Percentiles rank a stretch among this genome's conserved stretches.
These are phyloP conservation scores for Ceryle rudis DNA, from an alignment of 2,797 vertebrate genomes.

Conservation along the genomic window DNA sequence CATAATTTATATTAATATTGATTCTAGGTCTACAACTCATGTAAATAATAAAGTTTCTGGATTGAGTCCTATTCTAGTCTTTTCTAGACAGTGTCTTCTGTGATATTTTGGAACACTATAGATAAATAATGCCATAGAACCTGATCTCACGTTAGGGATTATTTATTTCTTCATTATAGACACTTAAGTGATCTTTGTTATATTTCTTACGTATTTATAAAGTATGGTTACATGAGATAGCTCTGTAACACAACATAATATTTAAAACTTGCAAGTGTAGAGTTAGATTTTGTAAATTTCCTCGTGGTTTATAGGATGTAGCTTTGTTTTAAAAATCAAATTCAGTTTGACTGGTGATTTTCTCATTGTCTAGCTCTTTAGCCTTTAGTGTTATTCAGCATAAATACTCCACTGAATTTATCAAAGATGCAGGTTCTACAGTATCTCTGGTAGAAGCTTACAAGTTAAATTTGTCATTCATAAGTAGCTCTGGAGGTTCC, in stretches of 20 bases:
- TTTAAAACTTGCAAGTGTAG: neutral
- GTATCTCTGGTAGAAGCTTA: neutral
- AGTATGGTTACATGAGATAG: neutral
- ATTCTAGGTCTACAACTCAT: neutral
- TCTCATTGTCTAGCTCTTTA: neutral
- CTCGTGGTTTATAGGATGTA: neutral
- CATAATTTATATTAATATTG: neutral
- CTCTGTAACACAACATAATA: neutral
- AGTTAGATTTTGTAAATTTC: neutral
- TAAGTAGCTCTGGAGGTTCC: neutral
- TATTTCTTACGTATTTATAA: neutral
- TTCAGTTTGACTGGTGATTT: neutral
- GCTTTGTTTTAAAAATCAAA: neutral
- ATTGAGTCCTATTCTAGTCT: neutral
- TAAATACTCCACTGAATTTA: neutral
- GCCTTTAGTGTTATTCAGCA: neutral
- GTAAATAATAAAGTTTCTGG: neutral
- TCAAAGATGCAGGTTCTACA: neutral
- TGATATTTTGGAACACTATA: neutral
- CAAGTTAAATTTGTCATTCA: neutral
- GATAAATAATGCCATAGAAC: neutral
- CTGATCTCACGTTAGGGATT: neutral
- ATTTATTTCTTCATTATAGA: neutral
- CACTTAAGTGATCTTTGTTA: neutral
- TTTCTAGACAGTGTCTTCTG: neutral